Base-by-base conservation (phyloP, 2,888 invertebrate species). In the Hirtodrosophila confusa region DNA sequence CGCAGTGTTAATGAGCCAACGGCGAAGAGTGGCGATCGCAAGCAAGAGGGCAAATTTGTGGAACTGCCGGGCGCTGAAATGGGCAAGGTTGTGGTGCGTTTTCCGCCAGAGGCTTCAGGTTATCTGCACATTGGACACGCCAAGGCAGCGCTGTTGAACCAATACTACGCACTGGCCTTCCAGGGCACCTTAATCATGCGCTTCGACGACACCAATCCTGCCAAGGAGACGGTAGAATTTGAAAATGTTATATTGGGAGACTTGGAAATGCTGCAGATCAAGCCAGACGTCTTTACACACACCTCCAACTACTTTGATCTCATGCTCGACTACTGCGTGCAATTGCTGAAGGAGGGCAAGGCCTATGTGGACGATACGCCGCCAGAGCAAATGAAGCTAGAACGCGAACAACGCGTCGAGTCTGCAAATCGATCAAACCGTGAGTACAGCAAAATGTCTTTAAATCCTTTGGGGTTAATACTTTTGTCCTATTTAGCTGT, bases 41-140 rank as follows among this genome's bases (percentile, higher is more conserved):
- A 96, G 83, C 97, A 97, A 84, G 97, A 98, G 89, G 99, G 99
- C 33, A 99, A 99, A 92, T 99, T 99, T 91, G 94, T 99, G 51
- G 99, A 99, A 39, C 93, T 99, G 53, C 98, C 98, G 0, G 97
- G 97, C 54, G 99, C 99, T 31, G 97, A 98, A 92, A 96, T 96
- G 94, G 99, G 99, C 29, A 97, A 99, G 92, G 99, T 99, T 53
- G 94, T 99, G 29, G 99, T 99, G 0, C 93, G 99, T 69, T 99
- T 99, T 91, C 99, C 99, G n/a, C 99, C 99, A 37, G 99, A 99
- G 93, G 99, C 99, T 35, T 99, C 99, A 80, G 99, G 98, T 93
- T 97, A 95, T 91, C 93, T 99, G 23, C 99, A 99, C 90, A 98
- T 99, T 90, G 99, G 99, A 0, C 99, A 99, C 92, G 99, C 99